Evolutionary conservation across 1,140 invertebrate genomes (phyloP).

Genomic region (Camponotus floridanus): DNA sequence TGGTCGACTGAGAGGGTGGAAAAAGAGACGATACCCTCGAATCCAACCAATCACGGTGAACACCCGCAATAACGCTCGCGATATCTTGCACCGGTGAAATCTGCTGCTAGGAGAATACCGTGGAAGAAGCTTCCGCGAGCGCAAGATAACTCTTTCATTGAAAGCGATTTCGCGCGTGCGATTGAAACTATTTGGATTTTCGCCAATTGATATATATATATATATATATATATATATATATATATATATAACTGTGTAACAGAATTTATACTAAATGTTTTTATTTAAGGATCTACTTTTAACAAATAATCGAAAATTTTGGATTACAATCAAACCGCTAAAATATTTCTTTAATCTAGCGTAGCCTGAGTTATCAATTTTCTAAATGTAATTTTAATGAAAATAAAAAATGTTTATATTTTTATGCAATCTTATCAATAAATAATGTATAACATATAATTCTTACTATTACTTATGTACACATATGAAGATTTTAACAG

Average conservation of each 20-base stretch:
- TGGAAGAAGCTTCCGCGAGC: conserved; percentile 43
- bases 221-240: too few relatives aligned
- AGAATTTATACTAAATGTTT: not conserved
- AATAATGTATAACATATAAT: too few relatives aligned
- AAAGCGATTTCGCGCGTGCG: conserved; percentile 26
- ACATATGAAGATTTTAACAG: not conserved
- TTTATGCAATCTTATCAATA: not conserved
- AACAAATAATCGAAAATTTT: not conserved
- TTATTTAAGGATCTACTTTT: not conserved
- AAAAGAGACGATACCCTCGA: conserved; percentile 73
- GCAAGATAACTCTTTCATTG: conserved; percentile 34
- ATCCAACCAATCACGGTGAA: conserved; percentile 76
- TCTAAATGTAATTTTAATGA: not conserved
- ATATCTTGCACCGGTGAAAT: conserved; percentile 71
- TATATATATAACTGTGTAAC: not conserved
- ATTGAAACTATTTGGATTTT: conserved; percentile 13
- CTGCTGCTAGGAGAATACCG: conserved; percentile 44
- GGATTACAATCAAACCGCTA: not conserved
- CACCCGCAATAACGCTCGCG: conserved; percentile 71
- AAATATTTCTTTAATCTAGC: not conserved
- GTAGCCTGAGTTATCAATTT: not conserved
- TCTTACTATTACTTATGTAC: too few relatives aligned
- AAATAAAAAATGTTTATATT: not conserved
- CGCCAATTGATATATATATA: conserved; percentile 23
- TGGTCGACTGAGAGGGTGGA: conserved; percentile 75